Base-by-base conservation (phyloP, 1,140 invertebrate species). In the Eulimnadia texana region DNA sequence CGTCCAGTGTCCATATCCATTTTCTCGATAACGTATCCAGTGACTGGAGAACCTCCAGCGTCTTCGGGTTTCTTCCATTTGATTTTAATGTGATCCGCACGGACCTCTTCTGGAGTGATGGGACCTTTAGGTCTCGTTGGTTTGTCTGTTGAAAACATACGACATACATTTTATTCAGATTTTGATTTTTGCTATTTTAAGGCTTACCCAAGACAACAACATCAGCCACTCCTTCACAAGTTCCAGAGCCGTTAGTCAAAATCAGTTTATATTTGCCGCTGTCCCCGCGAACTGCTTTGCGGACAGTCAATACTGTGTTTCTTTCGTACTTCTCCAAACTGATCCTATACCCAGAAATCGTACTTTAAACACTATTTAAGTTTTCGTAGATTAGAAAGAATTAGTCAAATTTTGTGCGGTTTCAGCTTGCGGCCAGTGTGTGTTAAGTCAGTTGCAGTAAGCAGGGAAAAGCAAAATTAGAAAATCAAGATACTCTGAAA, bases 21-120 rank as follows among this genome's bases (percentile, higher is more conserved):
- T 71, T 98, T 98, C 73, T 99, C 96, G 24, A 99, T 78, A 0
- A 95, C 84, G 73, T 99, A 99, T 49, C 95, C 93, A 59, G 89
- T 91, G 62, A 97, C 84, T 51, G 91, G 88, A 25, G 83, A 84
- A 56, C 95, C 96, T 64, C 96, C 90, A 73, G 50, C 50, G 71
- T 99, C 96, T 65, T 88, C 84, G 2, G 97, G 96, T 72, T 85
- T 85, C 66, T 92, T 81, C 97, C 97, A 99, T 71, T 88, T 86
- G 49, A 99, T 82, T 54, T 84, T 95, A n/a, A 91, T 84, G 69
- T 92, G 90, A 70, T 93, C 85, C 10, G 91, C 82, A 22, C 90
- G 80, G 6, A 97, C 82, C 73, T 98, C 93, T 65, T 85, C 83
- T 0, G 88, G 80, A 68, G 89, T 84, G 24, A 97, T 76, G 19